Conservation (phyloP, 2,797 vertebrate species). For the Stomatorhinus walkeri region DNA sequence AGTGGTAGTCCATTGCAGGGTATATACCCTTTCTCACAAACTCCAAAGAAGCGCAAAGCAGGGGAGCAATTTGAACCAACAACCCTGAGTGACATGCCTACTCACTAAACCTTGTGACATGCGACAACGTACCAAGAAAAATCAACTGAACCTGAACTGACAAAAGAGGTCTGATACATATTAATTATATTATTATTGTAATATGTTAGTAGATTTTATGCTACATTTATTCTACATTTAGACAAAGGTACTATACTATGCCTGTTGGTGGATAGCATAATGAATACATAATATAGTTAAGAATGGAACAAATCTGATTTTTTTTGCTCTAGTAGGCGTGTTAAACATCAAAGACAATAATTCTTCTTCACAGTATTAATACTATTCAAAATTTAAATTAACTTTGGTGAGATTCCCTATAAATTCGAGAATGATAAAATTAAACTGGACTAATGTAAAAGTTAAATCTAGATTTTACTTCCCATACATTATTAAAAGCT, state of each 20-base stretch:
- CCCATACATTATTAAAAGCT: neutral
- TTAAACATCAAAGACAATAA: conserved; percentile 2
- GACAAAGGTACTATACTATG: neutral
- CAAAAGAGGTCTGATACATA: neutral
- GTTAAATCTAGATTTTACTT: neutral
- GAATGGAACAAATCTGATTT: neutral
- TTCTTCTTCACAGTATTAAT: neutral
- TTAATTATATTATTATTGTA: neutral
- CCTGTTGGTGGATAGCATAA: neutral
- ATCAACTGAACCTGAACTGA: neutral
- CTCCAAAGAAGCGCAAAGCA: neutral
- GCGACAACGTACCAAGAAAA: neutral
- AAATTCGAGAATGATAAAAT: neutral
- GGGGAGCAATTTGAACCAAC: neutral
- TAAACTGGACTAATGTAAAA: conserved; percentile 1
- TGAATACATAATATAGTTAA: neutral
- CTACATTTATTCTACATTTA: neutral
- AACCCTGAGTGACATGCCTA: neutral
- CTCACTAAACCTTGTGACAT: neutral
- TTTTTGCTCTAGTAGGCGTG: neutral
- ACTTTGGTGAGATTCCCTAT: neutral
- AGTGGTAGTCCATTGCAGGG: neutral
- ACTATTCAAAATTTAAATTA: neutral
- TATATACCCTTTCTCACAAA: neutral
- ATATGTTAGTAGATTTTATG: neutral